Conservation (phyloP, 1,140 invertebrate species). For the Caenorhabditis briggsae region DNA sequence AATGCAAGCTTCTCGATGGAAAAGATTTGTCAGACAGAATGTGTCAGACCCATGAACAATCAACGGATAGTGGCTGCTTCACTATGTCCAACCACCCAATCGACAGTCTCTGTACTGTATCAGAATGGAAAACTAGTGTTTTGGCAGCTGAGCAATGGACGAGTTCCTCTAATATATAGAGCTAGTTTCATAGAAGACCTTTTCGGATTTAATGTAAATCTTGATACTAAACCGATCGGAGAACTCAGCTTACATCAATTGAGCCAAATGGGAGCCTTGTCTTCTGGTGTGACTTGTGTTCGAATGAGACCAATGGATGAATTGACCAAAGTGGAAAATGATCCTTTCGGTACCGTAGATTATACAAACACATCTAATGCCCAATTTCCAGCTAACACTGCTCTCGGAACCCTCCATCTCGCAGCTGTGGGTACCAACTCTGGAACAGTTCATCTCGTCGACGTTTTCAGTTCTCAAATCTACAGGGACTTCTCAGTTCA, state of each 20-base stretch:
- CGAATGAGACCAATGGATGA: conserved; percentile 60
- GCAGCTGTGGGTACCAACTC: conserved; percentile 60
- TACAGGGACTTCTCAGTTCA: conserved; percentile 65
- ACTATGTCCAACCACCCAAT: conserved; percentile 65
- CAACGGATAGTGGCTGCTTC: conserved; percentile 63
- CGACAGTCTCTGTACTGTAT: conserved; percentile 61
- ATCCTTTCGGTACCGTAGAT: conserved; percentile 5
- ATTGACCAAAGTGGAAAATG: conserved; percentile 54
- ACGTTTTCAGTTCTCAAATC: conserved; percentile 65
- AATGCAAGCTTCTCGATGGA: conserved; percentile 56
- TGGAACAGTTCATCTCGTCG: conserved; percentile 63
- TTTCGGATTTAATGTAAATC: conserved; percentile 14
- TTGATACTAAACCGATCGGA: background rate
- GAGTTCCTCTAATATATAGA: background rate
- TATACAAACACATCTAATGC: background rate
- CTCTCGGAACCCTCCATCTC: conserved; percentile 49
- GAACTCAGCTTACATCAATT: conserved; percentile 33
- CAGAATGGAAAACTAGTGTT: conserved; percentile 64
- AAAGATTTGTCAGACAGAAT: conserved; percentile 42
- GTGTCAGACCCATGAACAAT: conserved; percentile 19
- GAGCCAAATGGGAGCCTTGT: conserved; percentile 41
- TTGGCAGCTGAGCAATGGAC: conserved; percentile 59
- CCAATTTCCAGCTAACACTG: conserved; percentile 36
- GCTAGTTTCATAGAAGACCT: conserved; percentile 50
- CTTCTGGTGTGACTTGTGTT: conserved; percentile 60